phyloP scores from a whole-genome alignment of 2,888 invertebrate genomes.

The Ferrisia virgata region DNA sequence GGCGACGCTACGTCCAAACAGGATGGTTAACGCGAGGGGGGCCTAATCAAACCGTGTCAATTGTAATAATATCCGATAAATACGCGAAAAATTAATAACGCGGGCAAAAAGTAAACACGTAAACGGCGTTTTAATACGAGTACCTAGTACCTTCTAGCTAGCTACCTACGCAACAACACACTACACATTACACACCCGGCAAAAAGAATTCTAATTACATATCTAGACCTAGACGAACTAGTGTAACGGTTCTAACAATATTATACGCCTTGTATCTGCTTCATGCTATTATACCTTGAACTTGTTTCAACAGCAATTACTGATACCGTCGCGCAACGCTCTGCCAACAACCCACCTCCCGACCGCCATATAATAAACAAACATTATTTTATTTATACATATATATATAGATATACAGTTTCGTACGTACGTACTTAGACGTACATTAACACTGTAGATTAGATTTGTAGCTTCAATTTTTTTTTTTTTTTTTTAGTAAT shows the following conservation, averaged over 20 bases:
- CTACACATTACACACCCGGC: constrained; percentile 38
- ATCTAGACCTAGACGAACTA: constrained; percentile 42
- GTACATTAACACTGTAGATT: not conserved
- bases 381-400: constrained; percentile 13
- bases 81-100: constrained; percentile 25
- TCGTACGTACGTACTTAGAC: not conserved
- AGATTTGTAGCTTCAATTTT: not conserved
- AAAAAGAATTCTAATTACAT: constrained; percentile 42
- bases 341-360: not conserved
- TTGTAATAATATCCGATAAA: constrained; percentile 11
- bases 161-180: too few species aligned
- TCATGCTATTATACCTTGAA: constrained; percentile 31
- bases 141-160: too few species aligned
- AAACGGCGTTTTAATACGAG: too few species aligned
- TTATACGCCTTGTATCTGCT: constrained; percentile 35
- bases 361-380: constrained; percentile 29
- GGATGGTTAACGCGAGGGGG: not conserved
- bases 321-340: not conserved
- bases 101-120: not conserved
- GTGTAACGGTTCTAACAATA: constrained; percentile 41
- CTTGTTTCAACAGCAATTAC: constrained; percentile 42
- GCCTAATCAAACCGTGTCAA: not conserved
- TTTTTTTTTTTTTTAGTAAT: too few species aligned
- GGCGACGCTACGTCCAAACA: not conserved
- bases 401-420: too few species aligned